A percentile compares a stretch with the other conserved stretches of the same genome.
Conservation (phyloP, 1,140 invertebrate genomes). For the Anagrus nilaparvatae region DNA sequence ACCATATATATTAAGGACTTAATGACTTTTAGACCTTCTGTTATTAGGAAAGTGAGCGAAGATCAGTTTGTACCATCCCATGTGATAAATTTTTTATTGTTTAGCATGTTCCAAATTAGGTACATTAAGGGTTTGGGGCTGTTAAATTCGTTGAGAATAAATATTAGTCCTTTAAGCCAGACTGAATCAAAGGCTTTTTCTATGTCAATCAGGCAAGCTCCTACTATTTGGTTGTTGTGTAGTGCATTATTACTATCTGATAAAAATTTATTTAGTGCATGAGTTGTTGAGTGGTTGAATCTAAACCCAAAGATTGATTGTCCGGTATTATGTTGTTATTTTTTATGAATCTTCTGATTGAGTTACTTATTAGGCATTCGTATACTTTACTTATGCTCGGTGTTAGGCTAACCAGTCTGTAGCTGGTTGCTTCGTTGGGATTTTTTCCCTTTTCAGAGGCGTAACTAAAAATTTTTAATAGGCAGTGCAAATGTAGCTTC, state of each 20-base stretch:
- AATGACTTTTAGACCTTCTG: slow-evolving; percentile 1
- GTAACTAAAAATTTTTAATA: no score
- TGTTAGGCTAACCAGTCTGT: slow-evolving; percentile 28
- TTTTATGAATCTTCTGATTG: slow-evolving; percentile 1
- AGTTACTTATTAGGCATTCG: slow-evolving; percentile 6
- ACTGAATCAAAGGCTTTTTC: no score
- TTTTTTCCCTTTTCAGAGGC: no score
- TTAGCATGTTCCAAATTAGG: neutral
- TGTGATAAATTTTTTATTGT: neutral
- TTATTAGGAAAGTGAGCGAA: neutral
- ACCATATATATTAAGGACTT: neutral
- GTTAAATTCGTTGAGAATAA: no score
- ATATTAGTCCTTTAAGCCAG: no score
- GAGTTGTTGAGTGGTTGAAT: slow-evolving; percentile 13
- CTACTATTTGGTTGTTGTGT: slow-evolving; percentile 7
- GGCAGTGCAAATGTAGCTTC: no score
- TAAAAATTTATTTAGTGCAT: slow-evolving; percentile 11
- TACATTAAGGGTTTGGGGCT: no score
- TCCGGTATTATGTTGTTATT: slow-evolving; percentile 19
- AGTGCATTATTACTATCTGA: slow-evolving; percentile 9
- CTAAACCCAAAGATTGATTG: slow-evolving; percentile 16
- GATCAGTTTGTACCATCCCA: neutral
- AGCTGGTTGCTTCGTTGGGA: slow-evolving; percentile 4
- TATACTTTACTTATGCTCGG: slow-evolving; percentile 24
- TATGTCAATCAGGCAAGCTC: no score